These are phyloP conservation scores for Petrocephalus sullivani DNA, from an alignment of 2,797 vertebrate genomes.

Conservation along the genomic window DNA sequence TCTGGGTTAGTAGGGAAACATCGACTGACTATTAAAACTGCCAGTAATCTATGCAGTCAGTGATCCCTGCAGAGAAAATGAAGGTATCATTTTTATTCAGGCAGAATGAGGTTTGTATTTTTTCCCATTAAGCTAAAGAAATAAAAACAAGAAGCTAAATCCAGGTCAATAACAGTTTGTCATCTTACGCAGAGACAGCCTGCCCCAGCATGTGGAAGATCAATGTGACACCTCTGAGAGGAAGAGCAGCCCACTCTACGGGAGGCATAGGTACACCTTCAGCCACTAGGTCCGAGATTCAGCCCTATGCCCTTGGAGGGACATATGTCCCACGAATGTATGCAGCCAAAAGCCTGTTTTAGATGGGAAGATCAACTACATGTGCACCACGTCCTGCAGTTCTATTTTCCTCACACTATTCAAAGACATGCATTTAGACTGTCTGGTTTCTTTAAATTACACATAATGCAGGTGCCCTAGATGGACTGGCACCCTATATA, in stretches of 20 bases:
- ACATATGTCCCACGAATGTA: not conserved
- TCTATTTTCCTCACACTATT: not conserved
- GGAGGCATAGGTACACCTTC: not conserved
- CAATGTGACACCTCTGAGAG: not conserved
- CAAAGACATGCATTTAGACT: not conserved
- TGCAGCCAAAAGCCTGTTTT: not conserved
- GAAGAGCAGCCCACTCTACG: not conserved
- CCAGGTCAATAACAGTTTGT: not conserved
- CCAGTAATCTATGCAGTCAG: slow-evolving; percentile 5
- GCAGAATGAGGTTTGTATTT: not conserved
- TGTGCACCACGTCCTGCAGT: not conserved
- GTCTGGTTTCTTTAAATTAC: not conserved
- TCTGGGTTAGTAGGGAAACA: not conserved
- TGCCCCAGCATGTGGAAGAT: not conserved
- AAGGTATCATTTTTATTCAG: not conserved
- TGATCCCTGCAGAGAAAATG: not conserved
- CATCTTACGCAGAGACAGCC: not conserved
- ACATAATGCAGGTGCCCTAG: not conserved
- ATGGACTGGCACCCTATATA: not conserved
- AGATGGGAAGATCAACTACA: not conserved
- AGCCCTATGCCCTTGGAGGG: not conserved
- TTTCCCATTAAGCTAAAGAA: not conserved
- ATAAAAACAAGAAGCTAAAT: not conserved
- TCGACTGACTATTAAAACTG: not conserved
- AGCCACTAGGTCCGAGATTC: not conserved